Evolutionary conservation across 2,888 invertebrate genomes (phyloP).

Genomic region (Stegophylla sp.): DNA sequence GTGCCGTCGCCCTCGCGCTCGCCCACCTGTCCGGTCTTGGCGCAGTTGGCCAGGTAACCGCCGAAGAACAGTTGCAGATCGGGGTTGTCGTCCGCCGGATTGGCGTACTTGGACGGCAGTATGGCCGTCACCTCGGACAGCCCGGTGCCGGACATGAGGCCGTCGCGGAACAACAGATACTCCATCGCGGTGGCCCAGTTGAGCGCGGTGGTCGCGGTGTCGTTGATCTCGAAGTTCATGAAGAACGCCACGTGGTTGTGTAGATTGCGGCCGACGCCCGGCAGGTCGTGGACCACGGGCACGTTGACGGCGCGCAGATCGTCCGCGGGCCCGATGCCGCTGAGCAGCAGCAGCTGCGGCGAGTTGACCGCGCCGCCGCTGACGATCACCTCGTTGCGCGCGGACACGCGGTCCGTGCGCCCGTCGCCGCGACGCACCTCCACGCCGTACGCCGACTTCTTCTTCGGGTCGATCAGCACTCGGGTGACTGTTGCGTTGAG

Average conservation of each 20-base stretch:
- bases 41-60: slow-evolving; percentile 84
- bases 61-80: slow-evolving; percentile 88
- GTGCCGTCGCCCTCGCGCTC: slow-evolving; percentile 73
- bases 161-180: slow-evolving; percentile 84
- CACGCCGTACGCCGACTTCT: slow-evolving; percentile 74
- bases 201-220: slow-evolving; percentile 83
- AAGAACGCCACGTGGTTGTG: slow-evolving; percentile 86
- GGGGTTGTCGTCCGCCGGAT: slow-evolving; percentile 77
- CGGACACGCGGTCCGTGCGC: slow-evolving; percentile 66
- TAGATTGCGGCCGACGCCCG: slow-evolving; percentile 83
- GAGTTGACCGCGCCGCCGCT: slow-evolving; percentile 85
- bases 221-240: slow-evolving; percentile 80
- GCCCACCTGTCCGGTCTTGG: slow-evolving; percentile 84
- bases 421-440: slow-evolving; percentile 62
- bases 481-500: slow-evolving; percentile 81
- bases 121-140: slow-evolving; percentile 86
- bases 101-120: slow-evolving; percentile 79
- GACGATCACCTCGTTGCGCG: slow-evolving; percentile 75
- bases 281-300: slow-evolving; percentile 75
- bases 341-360: slow-evolving; percentile 88
- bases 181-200: slow-evolving; percentile 94
- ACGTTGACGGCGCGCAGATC: slow-evolving; percentile 73
- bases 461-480: slow-evolving; percentile 74
- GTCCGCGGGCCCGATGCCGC: slow-evolving; percentile 83
- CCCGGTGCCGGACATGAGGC: slow-evolving; percentile 88